Evolutionary conservation across 2,113 vertebrate genomes (phyloP).

Genomic region (Petrocephalus zakoni): DNA sequence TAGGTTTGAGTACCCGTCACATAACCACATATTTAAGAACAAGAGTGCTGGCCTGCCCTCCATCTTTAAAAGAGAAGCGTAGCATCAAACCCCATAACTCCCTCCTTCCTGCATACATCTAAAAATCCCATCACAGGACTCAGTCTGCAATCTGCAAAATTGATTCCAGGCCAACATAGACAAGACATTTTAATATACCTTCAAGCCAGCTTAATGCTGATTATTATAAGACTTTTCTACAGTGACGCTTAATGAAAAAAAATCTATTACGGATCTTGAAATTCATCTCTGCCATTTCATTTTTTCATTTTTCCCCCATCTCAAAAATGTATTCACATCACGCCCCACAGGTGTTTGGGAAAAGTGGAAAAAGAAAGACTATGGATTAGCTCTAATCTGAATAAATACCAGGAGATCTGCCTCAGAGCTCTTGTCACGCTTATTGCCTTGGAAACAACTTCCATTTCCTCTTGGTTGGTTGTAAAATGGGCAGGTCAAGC

Average conservation of each 20-base stretch:
- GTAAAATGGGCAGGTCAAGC: conserved; percentile 45
- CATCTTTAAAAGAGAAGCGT: conserved; percentile 5
- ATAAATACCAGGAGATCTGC: conserved; percentile 64
- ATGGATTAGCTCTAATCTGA: conserved; percentile 60
- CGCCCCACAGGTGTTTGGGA: conserved; percentile 30
- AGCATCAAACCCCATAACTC: not conserved
- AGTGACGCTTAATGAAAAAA: conserved; percentile 67
- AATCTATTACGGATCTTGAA: conserved; percentile 44
- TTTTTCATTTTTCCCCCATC: conserved; percentile 2
- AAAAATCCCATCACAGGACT: conserved; percentile 81
- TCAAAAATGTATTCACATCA: conserved; percentile 10
- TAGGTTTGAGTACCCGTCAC: not conserved
- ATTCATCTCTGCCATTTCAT: conserved; percentile 35
- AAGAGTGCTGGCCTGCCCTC: not conserved
- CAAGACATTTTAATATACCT: conserved; percentile 80
- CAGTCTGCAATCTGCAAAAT: conserved; percentile 70
- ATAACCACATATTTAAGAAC: not conserved
- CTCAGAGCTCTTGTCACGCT: conserved; percentile 58
- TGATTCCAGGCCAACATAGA: conserved; percentile 76
- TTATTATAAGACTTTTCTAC: conserved; percentile 52
- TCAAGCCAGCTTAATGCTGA: conserved; percentile 67
- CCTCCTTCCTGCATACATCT: conserved; percentile 37
- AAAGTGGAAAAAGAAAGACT: conserved; percentile 38
- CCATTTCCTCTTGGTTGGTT: conserved; percentile 36
- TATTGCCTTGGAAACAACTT: conserved; percentile 60